A percentile compares a stretch with the other conserved stretches of the same genome.
Evolutionary conservation across 2,797 vertebrate species (phyloP).

Genomic region (Enteromius anoplus): DNA sequence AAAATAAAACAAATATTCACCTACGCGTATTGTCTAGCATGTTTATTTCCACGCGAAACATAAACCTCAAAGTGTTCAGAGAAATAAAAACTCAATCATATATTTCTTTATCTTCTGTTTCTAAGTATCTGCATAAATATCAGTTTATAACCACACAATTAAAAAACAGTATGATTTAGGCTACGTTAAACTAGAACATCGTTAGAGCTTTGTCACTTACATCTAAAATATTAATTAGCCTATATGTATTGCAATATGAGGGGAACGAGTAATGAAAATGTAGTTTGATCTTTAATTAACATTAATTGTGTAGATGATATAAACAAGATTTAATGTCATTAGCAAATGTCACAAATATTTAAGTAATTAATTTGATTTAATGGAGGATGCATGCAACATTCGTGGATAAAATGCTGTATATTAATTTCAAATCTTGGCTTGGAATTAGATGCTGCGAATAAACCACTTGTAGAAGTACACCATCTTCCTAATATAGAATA

Average conservation of each 20-base stretch:
- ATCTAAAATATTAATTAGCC: constrained; percentile 11
- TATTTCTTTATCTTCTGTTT: background rate
- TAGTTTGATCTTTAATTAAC: background rate
- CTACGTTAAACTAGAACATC: background rate
- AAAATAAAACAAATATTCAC: background rate
- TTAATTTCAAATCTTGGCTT: background rate
- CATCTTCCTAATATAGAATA: background rate
- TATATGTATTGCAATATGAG: constrained; percentile 28
- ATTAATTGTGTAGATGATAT: background rate
- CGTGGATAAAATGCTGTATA: background rate
- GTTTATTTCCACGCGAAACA: background rate
- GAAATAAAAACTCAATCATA: background rate
- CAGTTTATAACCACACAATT: background rate
- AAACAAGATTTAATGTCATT: background rate
- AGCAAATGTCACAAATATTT: background rate
- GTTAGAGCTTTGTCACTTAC: constrained; percentile 15
- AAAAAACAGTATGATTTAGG: background rate
- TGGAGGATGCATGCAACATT: background rate
- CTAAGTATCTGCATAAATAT: background rate
- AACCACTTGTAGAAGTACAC: constrained; percentile 1
- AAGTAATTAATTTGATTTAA: background rate
- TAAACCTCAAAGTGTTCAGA: background rate
- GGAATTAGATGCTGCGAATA: background rate
- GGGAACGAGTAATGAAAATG: background rate
- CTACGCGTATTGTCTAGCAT: background rate